Evolutionary conservation across 2,797 vertebrate genomes (phyloP), one percentile per base, ranked within the genome.

Genomic region (Chelon auratus): DNA sequence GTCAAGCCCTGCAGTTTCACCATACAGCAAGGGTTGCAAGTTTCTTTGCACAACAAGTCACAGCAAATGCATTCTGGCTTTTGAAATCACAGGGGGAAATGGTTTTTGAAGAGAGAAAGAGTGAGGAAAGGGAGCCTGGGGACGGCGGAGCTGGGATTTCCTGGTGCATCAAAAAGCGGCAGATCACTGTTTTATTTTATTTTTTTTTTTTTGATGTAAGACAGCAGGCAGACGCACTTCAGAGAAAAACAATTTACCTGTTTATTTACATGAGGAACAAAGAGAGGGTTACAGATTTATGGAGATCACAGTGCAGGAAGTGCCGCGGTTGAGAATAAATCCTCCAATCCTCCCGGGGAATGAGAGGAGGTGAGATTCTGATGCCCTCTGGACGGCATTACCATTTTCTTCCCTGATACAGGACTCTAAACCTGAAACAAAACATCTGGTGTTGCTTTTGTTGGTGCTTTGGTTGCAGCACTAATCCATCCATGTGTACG

Each of bases 181-280:
- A 51, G 37, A 82, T 55, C 36, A 68, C 10, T 60, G 54, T 66
- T 68, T 33, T 33, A 33, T 33, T 30, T 33, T 33, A 33, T 33
- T 33, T 33, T 33, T 33, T 33, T 30, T 30, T 30, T 30, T 30
- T 43, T 43, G 64, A 57, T 65, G 54, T 47, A 43, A 73, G 53
- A 63, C 24, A 73, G 56, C 48, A 58, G 39, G 11, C 55, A 37
- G 47, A 9, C 10, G 30, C 66, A 45, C 67, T 62, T 58, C 9
- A 8, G 10, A 17, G 61, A 26, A 59, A 62, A 33, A 33, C 30
- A 33, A 33, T 33, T 33, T 33, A 33, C 4, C 30, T 59, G 61
- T 81, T 82, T 85, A 82, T 87, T 88, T 85, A 78, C 58, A 78
- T 40, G 68, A 80, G 30, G 63, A 84, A 88, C 75, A 85, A 83